These are phyloP conservation scores for Caenorhabditis panamensis DNA, from an alignment of 2,888 invertebrate genomes.

Conservation along the genomic window DNA sequence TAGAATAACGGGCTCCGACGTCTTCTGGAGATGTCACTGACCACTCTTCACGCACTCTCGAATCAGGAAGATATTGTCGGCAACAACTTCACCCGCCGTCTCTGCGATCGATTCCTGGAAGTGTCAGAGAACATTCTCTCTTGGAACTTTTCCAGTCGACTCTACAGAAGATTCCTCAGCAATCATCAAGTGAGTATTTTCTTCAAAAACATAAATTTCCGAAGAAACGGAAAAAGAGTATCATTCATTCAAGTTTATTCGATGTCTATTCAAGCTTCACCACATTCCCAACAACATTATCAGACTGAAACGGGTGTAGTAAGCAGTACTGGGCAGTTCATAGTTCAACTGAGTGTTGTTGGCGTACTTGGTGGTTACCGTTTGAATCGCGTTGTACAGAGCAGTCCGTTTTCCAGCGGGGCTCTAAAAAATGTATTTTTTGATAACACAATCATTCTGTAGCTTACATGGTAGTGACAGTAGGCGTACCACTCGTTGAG, in stretches of 20 bases:
- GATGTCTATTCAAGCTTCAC: slow-evolving; percentile 20
- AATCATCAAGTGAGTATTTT: slow-evolving; percentile 73
- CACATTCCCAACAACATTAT: slow-evolving; percentile 55
- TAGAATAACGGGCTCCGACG: slow-evolving; percentile 86
- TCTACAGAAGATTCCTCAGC: slow-evolving; percentile 71
- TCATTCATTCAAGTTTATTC: slow-evolving; percentile 1
- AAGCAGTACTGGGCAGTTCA: slow-evolving; percentile 12
- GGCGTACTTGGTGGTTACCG: slow-evolving; percentile 46
- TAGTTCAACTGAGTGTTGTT: slow-evolving; percentile 51
- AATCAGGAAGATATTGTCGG: slow-evolving; percentile 64
- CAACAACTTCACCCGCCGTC: slow-evolving; percentile 62
- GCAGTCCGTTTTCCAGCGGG: slow-evolving; percentile 54
- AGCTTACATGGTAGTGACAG: slow-evolving; percentile 57
- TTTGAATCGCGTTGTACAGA: slow-evolving; percentile 58
- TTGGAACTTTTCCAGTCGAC: slow-evolving; percentile 86
- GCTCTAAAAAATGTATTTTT: slow-evolving; percentile 26
- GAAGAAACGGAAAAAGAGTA: too few species aligned
- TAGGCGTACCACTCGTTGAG: slow-evolving; percentile 64
- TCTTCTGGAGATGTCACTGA: slow-evolving; percentile 88
- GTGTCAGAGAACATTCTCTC: slow-evolving; percentile 88
- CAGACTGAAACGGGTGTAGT: slow-evolving; percentile 27
- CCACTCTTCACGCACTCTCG: slow-evolving; percentile 83
- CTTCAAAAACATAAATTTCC: too few species aligned
- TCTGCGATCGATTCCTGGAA: slow-evolving; percentile 70
- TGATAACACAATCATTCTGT: neutral